phyloP scores from a whole-genome alignment of 2,888 invertebrate genomes.

The Trichogramma dendrolimi region DNA sequence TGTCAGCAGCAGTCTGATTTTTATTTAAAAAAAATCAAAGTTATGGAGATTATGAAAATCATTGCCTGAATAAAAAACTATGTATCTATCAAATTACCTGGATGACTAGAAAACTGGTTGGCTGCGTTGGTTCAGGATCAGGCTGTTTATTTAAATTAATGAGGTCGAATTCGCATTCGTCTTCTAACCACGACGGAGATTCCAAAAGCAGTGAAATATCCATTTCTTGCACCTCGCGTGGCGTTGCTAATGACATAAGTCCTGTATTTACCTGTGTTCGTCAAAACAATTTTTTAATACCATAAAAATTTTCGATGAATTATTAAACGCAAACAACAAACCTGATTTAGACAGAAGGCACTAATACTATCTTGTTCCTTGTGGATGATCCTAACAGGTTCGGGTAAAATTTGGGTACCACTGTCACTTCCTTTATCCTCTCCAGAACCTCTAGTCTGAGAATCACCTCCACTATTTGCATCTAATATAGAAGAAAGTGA shows the following conservation, averaged over 20 bases:
- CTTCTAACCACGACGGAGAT: slow-evolving; percentile 90
- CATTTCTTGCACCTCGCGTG: slow-evolving; percentile 95
- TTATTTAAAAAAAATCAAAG: slow-evolving; percentile 4
- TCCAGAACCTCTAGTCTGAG: slow-evolving; percentile 42
- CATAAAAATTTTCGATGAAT: slow-evolving; percentile 17
- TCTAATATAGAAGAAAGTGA: slow-evolving; percentile 56
- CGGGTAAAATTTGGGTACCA: slow-evolving; percentile 57
- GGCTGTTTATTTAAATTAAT: slow-evolving; percentile 66
- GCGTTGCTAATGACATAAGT: slow-evolving; percentile 86
- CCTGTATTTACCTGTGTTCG: slow-evolving; percentile 66
- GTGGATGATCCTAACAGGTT: slow-evolving; percentile 92
- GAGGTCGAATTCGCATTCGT: slow-evolving; percentile 95
- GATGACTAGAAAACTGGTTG: slow-evolving; percentile 86
- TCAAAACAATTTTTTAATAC: neutral
- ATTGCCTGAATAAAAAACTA: neutral
- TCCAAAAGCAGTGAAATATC: slow-evolving; percentile 90
- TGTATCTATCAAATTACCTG: slow-evolving; percentile 56
- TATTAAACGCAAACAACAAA: slow-evolving; percentile 43
- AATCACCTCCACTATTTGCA: slow-evolving; percentile 44
- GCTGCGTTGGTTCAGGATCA: slow-evolving; percentile 70
- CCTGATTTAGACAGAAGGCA: slow-evolving; percentile 94
- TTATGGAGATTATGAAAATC: neutral
- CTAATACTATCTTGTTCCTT: slow-evolving; percentile 98
- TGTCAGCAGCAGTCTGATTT: slow-evolving; percentile 57
- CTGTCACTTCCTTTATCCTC: slow-evolving; percentile 49